These are phyloP conservation scores for Venustoraphidia nigricollis DNA, from an alignment of 2,888 invertebrate genomes.

Conservation along the genomic window DNA sequence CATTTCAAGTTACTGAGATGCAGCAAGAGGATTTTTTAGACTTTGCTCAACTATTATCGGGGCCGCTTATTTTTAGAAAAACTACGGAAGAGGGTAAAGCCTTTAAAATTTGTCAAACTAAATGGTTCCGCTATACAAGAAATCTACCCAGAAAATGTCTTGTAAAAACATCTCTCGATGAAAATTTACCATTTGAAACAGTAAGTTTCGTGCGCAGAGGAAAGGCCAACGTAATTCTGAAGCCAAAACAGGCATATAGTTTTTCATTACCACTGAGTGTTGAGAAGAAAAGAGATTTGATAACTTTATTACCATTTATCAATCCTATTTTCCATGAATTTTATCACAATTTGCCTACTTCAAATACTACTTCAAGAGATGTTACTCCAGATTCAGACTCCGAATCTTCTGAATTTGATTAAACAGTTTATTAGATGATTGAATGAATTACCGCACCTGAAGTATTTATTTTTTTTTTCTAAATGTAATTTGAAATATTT, in stretches of 20 bases:
- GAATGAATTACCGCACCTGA: too few species aligned
- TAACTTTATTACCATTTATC: too few species aligned
- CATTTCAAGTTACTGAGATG: constrained; percentile 2
- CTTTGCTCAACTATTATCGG: constrained; percentile 1
- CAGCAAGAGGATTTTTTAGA: not conserved
- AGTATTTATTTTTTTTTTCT: too few species aligned
- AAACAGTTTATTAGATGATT: too few species aligned
- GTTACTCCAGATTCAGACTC: too few species aligned
- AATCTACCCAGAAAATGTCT: constrained; percentile 4
- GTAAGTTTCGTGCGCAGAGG: constrained; percentile 1
- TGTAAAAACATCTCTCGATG: constrained; percentile 4
- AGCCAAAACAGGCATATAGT: not conserved
- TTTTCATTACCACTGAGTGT: too few species aligned
- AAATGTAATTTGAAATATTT: too few species aligned
- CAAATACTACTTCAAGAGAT: too few species aligned
- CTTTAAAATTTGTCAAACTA: constrained; percentile 2
- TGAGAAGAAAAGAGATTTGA: too few species aligned
- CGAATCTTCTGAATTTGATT: too few species aligned
- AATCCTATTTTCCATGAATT: too few species aligned
- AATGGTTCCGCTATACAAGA: constrained; percentile 3
- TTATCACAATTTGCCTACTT: too few species aligned
- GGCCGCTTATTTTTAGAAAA: not conserved
- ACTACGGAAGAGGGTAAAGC: not conserved
- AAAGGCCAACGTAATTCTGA: not conserved
- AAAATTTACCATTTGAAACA: constrained; percentile 1